phyloP scores from a whole-genome alignment of 1,140 invertebrate genomes.

The Penaeus vannamei region DNA sequence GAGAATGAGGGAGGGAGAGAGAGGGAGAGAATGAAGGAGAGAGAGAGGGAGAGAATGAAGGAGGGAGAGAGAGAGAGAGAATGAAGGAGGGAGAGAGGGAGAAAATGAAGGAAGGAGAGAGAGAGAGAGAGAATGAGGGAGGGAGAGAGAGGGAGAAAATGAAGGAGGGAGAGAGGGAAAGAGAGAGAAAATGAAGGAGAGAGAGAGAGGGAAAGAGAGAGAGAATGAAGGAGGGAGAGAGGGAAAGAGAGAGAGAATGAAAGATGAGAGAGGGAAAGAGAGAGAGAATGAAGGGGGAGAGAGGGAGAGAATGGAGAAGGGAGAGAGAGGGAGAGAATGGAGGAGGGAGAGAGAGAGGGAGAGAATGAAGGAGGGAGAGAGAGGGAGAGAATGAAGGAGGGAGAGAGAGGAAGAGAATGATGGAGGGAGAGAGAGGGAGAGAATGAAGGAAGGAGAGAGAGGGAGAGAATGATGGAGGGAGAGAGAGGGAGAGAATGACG shows the following conservation, averaged over 20 bases:
- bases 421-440: neutral
- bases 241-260: neutral
- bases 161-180: neutral
- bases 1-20: neutral
- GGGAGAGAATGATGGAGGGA: neutral
- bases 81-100: neutral
- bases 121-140: neutral
- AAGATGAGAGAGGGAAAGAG: neutral
- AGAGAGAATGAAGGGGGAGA: neutral
- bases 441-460: neutral
- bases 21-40: neutral
- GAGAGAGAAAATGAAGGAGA: neutral
- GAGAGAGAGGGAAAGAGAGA: slow-evolving; percentile 32
- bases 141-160: neutral
- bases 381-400: no score
- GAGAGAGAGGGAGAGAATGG: neutral
- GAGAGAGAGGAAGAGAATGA: no score
- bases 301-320: neutral
- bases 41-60: neutral
- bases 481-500: slow-evolving; percentile 24
- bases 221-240: neutral
- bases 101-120: neutral
- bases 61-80: neutral
- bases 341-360: no score
- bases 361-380: no score